Evolutionary conservation across 2,113 vertebrate genomes (phyloP), one percentile per base, ranked within the genome.

Genomic region (Formicarius rufipectus): DNA sequence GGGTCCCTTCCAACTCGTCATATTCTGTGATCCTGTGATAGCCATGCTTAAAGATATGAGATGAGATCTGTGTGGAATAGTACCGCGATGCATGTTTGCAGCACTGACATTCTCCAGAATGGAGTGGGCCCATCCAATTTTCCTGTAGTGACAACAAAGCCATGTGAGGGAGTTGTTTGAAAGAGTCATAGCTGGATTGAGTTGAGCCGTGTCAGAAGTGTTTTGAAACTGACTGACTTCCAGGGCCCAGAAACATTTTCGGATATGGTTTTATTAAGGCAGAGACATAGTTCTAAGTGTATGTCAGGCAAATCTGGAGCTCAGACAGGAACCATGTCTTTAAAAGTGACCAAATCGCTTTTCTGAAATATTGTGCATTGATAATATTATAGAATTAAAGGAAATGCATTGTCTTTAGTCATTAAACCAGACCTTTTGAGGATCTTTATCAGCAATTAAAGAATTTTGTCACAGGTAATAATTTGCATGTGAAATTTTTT

Each of bases 31-130:
- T 58, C 14, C 33, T 23, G n/a, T 35, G 22, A 35, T 18, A n/a
- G 53, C 15, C 8, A 4, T 9, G 14, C 28, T 80, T 6, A 44
- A 58, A n/a, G 20, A 22, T 76, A 33, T 86, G 49, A 64, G 49
- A 15, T n/a, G 22, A 21, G 3, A 6, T 40, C 30, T 73, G 0
- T 5, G 0, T 47, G 42, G 33, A 25, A 14, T 39, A 3, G 37
- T 28, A 35, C 27, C 40, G 60, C 1, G 60, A 23, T 47, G 40
- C 18, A 12, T 21, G 15, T 66, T 40, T 66, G 37, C 47, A 59
- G 42, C 14, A 5, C 18, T 49, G 28, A 7, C 31, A 20, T 71
- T 17, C 22, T 85, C 25, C 33, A 35, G 11, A 37, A 42, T 21
- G 17, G 22, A 85, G 39, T 2, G 2, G 7, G 35, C 15, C 13